Evolutionary conservation across 2,797 vertebrate species (phyloP).

Genomic region (Parotocinclus haroldoi): DNA sequence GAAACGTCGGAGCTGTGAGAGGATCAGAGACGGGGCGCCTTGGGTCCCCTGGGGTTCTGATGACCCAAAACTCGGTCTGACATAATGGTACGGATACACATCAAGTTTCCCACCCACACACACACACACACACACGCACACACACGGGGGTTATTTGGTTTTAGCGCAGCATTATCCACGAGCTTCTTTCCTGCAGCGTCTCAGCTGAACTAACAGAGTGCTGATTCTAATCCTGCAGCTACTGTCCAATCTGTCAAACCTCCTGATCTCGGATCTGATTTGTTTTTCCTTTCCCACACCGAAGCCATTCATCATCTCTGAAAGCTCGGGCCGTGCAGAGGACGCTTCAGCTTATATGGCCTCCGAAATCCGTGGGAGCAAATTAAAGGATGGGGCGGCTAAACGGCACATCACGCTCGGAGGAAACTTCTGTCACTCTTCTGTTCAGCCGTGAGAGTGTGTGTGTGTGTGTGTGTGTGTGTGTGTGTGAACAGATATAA

Average conservation of each 20-base stretch:
- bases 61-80: too few species aligned
- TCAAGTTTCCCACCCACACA: too few species aligned
- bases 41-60: too few species aligned
- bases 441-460: slow-evolving; percentile 14
- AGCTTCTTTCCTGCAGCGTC: slow-evolving; percentile 19
- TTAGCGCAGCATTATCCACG: slow-evolving; percentile 2
- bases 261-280: slow-evolving; percentile 20
- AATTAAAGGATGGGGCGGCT: slow-evolving; percentile 31
- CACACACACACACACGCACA: too few species aligned
- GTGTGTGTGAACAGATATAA: slow-evolving; percentile 28
- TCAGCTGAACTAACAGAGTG: slow-evolving; percentile 41
- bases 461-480: too few species aligned
- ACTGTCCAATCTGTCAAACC: slow-evolving; percentile 26
- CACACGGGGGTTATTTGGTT: too few species aligned
- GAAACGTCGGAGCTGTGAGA: too few species aligned
- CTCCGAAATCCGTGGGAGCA: slow-evolving; percentile 23
- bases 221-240: slow-evolving; percentile 27
- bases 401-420: slow-evolving; percentile 12
- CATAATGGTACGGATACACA: too few species aligned
- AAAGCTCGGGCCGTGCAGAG: slow-evolving; percentile 22
- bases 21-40: too few species aligned
- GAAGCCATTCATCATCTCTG: slow-evolving; percentile 46
- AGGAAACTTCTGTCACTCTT: slow-evolving; percentile 15
- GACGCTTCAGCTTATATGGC: slow-evolving; percentile 45
- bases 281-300: slow-evolving; percentile 29